Conservation (phyloP, 2,888 invertebrate species). For the Odiellus spinosus region DNA sequence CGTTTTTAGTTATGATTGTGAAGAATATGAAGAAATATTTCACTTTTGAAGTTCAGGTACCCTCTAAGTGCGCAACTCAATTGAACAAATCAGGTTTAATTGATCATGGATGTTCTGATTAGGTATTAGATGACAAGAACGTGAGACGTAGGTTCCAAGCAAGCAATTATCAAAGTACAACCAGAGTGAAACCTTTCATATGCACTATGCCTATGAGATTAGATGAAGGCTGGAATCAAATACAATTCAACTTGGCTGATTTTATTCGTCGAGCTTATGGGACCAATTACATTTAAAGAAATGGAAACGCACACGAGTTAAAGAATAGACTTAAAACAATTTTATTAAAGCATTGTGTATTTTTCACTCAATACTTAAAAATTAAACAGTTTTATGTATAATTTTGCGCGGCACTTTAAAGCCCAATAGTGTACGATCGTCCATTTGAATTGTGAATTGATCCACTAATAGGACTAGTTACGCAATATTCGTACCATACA, state of each 20-base stretch:
- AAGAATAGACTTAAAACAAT: no score
- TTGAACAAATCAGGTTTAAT: neutral
- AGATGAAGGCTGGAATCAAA: conserved; percentile 84
- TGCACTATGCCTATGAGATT: conserved; percentile 92
- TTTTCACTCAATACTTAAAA: no score
- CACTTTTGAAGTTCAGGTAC: conserved; percentile 87
- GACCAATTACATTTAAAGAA: conserved; percentile 91
- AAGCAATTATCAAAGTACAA: conserved; percentile 88
- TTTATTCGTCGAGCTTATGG: conserved; percentile 86
- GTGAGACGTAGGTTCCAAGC: conserved; percentile 78
- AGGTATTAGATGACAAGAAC: conserved; percentile 91
- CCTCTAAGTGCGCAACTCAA: no score
- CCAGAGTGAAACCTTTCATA: conserved; percentile 88
- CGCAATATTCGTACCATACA: conserved; percentile 94
- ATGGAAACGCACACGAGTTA: no score
- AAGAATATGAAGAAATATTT: conserved; percentile 89
- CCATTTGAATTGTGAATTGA: conserved; percentile 54
- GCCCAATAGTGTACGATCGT: conserved; percentile 52
- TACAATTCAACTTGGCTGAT: conserved; percentile 88
- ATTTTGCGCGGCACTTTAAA: no score
- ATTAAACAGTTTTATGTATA: no score
- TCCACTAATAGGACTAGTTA: conserved; percentile 42
- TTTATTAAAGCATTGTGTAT: no score
- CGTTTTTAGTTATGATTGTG: conserved; percentile 82
- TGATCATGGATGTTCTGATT: conserved; percentile 1